Evolutionary conservation across 2,888 invertebrate genomes (phyloP).

Genomic region (Automeris io): DNA sequence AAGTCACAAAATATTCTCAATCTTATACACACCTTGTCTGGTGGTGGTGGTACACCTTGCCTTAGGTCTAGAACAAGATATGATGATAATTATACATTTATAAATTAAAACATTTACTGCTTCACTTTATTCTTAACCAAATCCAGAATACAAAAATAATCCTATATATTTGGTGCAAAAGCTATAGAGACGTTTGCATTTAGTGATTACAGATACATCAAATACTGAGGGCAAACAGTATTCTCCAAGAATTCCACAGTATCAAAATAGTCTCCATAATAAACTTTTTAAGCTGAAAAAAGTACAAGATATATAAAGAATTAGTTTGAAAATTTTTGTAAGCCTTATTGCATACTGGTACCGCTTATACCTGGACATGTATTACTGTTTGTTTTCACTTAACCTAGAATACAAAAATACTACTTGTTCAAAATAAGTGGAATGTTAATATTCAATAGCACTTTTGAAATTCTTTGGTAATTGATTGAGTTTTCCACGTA

Average conservation of each 20-base stretch:
- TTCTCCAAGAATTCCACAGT: background rate
- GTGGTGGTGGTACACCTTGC: slow-evolving; percentile 16
- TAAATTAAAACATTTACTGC: background rate
- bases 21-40: too few relatives aligned
- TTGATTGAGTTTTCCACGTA: slow-evolving; percentile 59
- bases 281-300: slow-evolving; percentile 1
- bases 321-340: background rate
- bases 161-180: slow-evolving; percentile 19
- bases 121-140: slow-evolving; percentile 15
- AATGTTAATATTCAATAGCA: slow-evolving; percentile 68
- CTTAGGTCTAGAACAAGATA: slow-evolving; percentile 22
- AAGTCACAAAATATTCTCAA: slow-evolving; percentile 58
- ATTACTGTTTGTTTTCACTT: slow-evolving; percentile 14
- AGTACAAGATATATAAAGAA: slow-evolving; percentile 1
- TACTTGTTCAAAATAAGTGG: slow-evolving; percentile 31
- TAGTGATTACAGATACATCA: slow-evolving; percentile 28
- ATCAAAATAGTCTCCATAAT: slow-evolving; percentile 1
- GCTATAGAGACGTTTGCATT: slow-evolving; percentile 22
- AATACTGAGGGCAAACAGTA: slow-evolving; percentile 14
- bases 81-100: slow-evolving; percentile 13
- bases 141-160: slow-evolving; percentile 32
- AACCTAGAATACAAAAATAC: slow-evolving; percentile 7
- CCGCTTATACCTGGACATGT: slow-evolving; percentile 9
- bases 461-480: slow-evolving; percentile 65
- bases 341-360: slow-evolving; percentile 5